phyloP scores from a whole-genome alignment of 2,888 invertebrate species.

The Caenorhabditis sp. region DNA sequence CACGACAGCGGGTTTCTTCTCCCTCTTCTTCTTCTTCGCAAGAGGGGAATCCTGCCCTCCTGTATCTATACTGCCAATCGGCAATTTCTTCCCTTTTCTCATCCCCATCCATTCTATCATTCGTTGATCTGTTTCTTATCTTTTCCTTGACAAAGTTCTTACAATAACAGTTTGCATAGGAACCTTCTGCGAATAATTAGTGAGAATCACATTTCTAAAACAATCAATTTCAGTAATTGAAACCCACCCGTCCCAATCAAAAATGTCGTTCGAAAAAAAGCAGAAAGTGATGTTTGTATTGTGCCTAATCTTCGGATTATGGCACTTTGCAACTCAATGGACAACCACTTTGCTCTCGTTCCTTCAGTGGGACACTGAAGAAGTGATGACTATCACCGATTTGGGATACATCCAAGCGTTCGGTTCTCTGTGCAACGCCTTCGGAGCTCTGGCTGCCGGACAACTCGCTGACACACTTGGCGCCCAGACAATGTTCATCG shows the following conservation, averaged over 20 bases:
- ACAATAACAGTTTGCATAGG: no score
- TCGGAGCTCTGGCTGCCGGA: constrained; percentile 81
- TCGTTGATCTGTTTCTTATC: background rate
- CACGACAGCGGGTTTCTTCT: constrained; percentile 50
- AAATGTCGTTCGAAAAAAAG: constrained; percentile 74
- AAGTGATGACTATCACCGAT: constrained; percentile 81
- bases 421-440: constrained; percentile 81
- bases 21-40: constrained; percentile 16
- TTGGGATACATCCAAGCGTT: constrained; percentile 82
- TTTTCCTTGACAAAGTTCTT: background rate
- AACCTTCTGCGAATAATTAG: background rate
- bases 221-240: constrained; percentile 40
- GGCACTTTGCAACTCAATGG: constrained; percentile 83
- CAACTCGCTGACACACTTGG: constrained; percentile 81
- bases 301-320: constrained; percentile 81
- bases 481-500: constrained; percentile 80
- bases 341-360: constrained; percentile 82
- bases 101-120: background rate
- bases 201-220: no score
- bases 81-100: constrained; percentile 3
- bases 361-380: constrained; percentile 82
- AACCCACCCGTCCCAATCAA: no score
- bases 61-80: constrained; percentile 57
- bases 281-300: constrained; percentile 78
- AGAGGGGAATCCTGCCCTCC: constrained; percentile 32